Evolutionary conservation across 2,888 invertebrate species (phyloP), one percentile per base, ranked within the genome.

Genomic region (Athripsodes cinereus): DNA sequence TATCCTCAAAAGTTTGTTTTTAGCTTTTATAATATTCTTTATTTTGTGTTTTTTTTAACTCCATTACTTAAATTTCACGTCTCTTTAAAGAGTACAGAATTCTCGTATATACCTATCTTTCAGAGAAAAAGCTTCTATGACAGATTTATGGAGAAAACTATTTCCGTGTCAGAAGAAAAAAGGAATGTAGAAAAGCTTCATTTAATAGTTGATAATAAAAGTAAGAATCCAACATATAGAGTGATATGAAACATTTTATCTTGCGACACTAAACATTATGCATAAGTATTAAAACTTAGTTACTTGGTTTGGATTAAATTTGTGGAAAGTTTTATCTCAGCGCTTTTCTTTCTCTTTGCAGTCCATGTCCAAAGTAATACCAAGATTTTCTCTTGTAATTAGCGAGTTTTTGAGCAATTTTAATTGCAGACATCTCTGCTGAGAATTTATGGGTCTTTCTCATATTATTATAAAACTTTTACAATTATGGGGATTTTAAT

Each of bases 331-430:
- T 40, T n/a, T 40, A 40, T 40, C 40, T 40, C 13, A 13, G 40
- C 16, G 13, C 40, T 40, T n/a, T 40, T 5, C 40, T n/a, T 40
- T 40, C 40, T 40, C 40, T 40, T 40, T 16, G 13, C 40, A 40
- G 40, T 40, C 40, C 40, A 40, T 13, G 40, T 40, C 40, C 40
- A 40, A 40, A 40, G 40, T 40, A 8, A 16, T 16, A 16, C 40
- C 46, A 31, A 51, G 51, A 22, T 40, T 26, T 59, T 55, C 55
- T 47, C 58, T 55, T 55, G 59, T 62, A 59, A 62, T 62, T 62
- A 62, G 55, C 62, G 57, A 62, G 57, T 62, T 62, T 62, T 52
- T 56, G 49, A 62, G 54, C 57, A 62, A 57, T 62, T 55, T 40
- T 52, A 44, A 20, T 31, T 22, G 47, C 56, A 31, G 52, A 34